Conservation (phyloP, 1,140 invertebrate species). For the Hetaerina americana region DNA sequence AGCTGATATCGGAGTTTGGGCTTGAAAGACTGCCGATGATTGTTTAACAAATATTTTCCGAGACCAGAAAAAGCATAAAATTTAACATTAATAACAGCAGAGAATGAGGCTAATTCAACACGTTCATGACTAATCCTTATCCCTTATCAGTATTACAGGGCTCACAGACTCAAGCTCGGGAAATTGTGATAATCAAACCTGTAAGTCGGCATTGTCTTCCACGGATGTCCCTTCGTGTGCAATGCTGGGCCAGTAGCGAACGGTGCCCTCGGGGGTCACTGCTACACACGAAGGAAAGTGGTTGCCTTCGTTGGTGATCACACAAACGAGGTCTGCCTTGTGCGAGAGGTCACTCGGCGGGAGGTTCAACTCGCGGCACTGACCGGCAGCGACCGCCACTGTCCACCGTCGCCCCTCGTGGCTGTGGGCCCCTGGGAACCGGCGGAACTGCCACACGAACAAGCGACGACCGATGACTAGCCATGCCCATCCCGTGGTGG, state of each 20-base stretch:
- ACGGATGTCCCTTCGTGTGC: conserved; percentile 75
- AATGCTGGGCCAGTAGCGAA: conserved; percentile 82
- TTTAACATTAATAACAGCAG: no score
- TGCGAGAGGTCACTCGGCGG: conserved; percentile 87
- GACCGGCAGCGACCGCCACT: conserved; percentile 30
- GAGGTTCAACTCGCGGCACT: conserved; percentile 69
- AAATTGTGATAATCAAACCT: no score
- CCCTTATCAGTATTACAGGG: no score
- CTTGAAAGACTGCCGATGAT: no score
- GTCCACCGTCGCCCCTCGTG: conserved; percentile 10
- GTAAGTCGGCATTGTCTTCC: conserved; percentile 70
- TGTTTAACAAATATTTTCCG: no score
- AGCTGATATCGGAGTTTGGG: no score
- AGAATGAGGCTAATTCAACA: no score
- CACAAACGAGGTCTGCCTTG: conserved; percentile 72
- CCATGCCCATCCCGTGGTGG: conserved; percentile 64
- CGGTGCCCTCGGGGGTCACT: conserved; percentile 83
- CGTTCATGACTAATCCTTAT: no score
- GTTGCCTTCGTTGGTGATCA: conserved; percentile 54
- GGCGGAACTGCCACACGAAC: conserved; percentile 74
- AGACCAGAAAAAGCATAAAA: no score
- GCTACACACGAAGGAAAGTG: conserved; percentile 78
- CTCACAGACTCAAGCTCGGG: no score
- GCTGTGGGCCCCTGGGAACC: conserved; percentile 24
- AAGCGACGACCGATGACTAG: conserved; percentile 72